Conservation (phyloP, 2,797 vertebrate genomes). For the Aldrovandia affinis region DNA sequence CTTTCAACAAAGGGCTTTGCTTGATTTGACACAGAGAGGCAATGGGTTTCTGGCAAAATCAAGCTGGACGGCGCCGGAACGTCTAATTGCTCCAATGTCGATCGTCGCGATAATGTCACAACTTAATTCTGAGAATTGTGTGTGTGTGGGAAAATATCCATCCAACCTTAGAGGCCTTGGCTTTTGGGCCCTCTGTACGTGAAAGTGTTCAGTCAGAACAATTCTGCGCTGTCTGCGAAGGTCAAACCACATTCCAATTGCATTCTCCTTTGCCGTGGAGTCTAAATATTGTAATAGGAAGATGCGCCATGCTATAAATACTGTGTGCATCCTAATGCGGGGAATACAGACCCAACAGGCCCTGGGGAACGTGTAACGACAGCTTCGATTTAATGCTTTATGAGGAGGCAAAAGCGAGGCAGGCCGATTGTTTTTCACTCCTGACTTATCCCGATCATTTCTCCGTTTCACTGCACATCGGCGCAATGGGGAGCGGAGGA, state of each 20-base stretch:
- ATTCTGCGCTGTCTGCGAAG: background rate
- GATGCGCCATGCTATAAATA: background rate
- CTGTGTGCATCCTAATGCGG: background rate
- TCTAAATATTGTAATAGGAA: background rate
- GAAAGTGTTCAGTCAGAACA: background rate
- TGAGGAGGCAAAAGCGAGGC: background rate
- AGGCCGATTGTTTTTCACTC: background rate
- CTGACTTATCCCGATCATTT: background rate
- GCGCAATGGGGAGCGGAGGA: background rate
- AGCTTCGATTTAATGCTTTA: background rate
- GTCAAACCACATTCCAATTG: background rate
- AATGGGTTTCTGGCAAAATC: background rate
- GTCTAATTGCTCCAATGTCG: background rate
- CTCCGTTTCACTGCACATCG: background rate
- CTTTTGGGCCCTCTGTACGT: background rate
- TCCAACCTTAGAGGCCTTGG: background rate
- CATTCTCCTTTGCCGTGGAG: background rate
- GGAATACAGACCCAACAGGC: background rate
- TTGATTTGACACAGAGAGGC: background rate
- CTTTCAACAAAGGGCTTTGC: background rate
- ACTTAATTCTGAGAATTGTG: background rate
- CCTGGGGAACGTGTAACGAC: background rate
- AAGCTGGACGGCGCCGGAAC: background rate
- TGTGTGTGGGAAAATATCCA: background rate
- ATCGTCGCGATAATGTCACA: background rate